Evolutionary conservation across 2,797 vertebrate genomes (phyloP).

Genomic region (Macropodus opercularis): DNA sequence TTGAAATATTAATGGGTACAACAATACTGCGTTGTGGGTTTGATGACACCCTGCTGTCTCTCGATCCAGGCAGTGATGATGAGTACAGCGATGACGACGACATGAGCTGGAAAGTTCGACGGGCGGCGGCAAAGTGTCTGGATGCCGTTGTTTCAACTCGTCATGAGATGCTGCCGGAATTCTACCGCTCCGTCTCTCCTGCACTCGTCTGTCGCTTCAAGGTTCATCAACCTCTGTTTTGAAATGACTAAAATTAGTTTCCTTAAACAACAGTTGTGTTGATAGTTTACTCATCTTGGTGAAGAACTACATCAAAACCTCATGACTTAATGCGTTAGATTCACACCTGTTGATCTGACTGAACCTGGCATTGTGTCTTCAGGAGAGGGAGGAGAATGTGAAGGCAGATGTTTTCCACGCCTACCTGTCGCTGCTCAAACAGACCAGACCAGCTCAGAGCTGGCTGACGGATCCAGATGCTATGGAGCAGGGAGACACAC

Average conservation of each 20-base stretch:
- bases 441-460: slow-evolving; percentile 97
- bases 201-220: slow-evolving; percentile 97
- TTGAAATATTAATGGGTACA: too few species aligned
- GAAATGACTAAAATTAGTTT: too few species aligned
- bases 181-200: slow-evolving; percentile 97
- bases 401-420: slow-evolving; percentile 99
- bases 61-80: slow-evolving; percentile 84
- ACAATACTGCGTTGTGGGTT: too few species aligned
- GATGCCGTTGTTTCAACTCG: slow-evolving; percentile 97
- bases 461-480: slow-evolving; percentile 98
- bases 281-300: too few species aligned
- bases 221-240: too few species aligned
- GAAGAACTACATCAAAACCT: too few species aligned
- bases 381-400: slow-evolving; percentile 97
- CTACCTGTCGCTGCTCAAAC: slow-evolving; percentile 97
- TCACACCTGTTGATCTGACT: background rate
- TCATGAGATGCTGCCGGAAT: slow-evolving; percentile 98
- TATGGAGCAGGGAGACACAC: slow-evolving; percentile 99
- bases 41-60: background rate
- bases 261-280: too few species aligned
- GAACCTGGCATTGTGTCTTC: background rate
- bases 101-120: slow-evolving; percentile 99
- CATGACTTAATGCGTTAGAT: background rate
- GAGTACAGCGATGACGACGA: slow-evolving; percentile 99
- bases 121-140: slow-evolving; percentile 96